Evolutionary conservation across 2,797 vertebrate species (phyloP), one percentile per base, ranked within the genome.

Genomic region (Lagocephalus sceleratus): DNA sequence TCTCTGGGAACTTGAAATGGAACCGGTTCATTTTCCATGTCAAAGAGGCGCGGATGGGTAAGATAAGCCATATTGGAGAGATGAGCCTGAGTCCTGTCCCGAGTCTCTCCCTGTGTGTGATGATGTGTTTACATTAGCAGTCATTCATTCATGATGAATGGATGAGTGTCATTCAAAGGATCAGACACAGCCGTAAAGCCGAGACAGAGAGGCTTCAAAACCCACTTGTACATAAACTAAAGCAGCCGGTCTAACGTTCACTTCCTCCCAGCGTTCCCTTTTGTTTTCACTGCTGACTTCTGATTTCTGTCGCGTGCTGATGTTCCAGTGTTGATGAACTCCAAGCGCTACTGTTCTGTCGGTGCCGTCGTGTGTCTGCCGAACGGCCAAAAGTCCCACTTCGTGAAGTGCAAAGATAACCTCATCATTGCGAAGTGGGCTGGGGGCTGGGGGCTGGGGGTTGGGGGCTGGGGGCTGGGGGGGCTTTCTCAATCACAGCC

Each of bases 11-110:
- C 29, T 9, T 29, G 8, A 29, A 29, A 10, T 29, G 2, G 29
- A 29, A 29, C 9, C 7, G 8, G 9, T 9, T 29, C 11, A 9
- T 11, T 11, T 29, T 29, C 29, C 29, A 2, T 2, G 29, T 9
- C 1, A 29, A 29, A 29, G 32, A 35, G 32, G 32, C 14, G 32
- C 14, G 32, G 32, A 35, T 35, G 10, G 32, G 14, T 14, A 35
- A 35, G 52, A 68, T 71, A 63, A 75, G 78, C 78, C 76, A 80
- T 82, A 77, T 58, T 49, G 22, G 64, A 57, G 54, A 38, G 45
- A 54, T 51, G 35, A 57, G 29, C 26, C 21, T 47, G 10, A 58
- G 20, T 40, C 6, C 63, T 45, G 61, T 61, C 19, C 8, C 60
- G 49, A 49, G 65, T 21, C 20, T 66, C 48, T 68, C 52, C 47